phyloP scores from a whole-genome alignment of 2,797 vertebrate genomes.

The Cossypha caffra region DNA sequence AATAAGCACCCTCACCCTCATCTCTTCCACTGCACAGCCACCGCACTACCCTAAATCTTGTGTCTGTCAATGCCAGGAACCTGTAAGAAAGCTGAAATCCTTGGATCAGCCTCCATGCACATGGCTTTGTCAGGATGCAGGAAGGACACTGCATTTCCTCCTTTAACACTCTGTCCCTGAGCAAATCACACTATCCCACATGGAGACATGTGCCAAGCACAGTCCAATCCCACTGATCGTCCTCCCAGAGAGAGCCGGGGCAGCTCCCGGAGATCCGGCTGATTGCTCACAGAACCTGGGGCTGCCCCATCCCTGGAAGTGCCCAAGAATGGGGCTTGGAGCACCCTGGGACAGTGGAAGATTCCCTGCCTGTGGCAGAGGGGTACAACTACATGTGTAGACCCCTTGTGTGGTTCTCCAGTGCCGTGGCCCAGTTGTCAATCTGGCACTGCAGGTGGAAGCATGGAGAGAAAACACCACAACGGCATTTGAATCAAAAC shows the following conservation, averaged over 20 bases:
- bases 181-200: not conserved
- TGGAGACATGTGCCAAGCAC: not conserved
- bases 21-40: not conserved
- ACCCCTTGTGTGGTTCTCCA: not conserved
- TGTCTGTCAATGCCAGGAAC: not conserved
- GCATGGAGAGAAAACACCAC: not conserved
- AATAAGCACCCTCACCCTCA: not conserved
- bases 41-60: accelerated
- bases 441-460: not conserved
- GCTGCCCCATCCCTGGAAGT: not conserved
- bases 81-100: not conserved
- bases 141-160: accelerated
- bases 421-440: not conserved
- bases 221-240: not conserved
- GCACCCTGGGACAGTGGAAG: not conserved
- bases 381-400: no score
- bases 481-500: not conserved
- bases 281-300: not conserved
- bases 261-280: not conserved
- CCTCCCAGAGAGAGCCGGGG: not conserved
- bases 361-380: not conserved
- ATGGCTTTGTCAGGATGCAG: not conserved
- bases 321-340: not conserved
- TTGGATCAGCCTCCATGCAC: not conserved
- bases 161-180: not conserved